Conservation (phyloP, 1,140 invertebrate genomes). For the Mizuhopecten yessoensis region DNA sequence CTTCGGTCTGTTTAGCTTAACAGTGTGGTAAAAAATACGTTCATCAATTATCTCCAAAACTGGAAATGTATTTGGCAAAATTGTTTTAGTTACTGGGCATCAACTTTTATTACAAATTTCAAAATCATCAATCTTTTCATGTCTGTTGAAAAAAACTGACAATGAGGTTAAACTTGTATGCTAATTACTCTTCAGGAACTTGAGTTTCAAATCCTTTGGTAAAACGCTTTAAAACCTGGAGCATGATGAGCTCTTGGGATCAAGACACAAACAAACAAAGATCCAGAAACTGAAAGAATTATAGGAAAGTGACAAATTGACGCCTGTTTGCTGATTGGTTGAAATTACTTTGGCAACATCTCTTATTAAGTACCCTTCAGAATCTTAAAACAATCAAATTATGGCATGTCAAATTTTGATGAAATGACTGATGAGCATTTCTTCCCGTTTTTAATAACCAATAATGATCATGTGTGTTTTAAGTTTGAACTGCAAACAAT, state of each 20-base stretch:
- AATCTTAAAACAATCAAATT: conserved; percentile 34
- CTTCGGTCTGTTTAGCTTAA: background rate
- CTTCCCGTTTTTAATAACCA: background rate
- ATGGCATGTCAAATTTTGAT: background rate
- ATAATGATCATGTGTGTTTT: background rate
- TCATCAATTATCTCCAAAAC: background rate
- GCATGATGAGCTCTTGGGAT: background rate
- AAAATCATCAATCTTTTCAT: conserved; percentile 20
- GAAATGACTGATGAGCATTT: background rate
- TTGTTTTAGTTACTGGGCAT: background rate
- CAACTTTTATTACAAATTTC: background rate
- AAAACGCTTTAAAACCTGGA: background rate
- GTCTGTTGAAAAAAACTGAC: background rate
- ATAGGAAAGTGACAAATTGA: conserved; percentile 24
- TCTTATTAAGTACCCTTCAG: conserved; percentile 23
- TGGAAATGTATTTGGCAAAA: background rate
- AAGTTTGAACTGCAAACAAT: background rate
- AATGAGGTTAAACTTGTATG: background rate
- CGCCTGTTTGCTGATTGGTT: background rate
- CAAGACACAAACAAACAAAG: background rate
- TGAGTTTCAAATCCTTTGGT: background rate
- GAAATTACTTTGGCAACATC: conserved; percentile 17
- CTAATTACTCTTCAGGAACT: background rate
- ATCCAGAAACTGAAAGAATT: background rate
- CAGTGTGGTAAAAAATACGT: background rate